Evolutionary conservation across 1,140 invertebrate genomes (phyloP).

Genomic region (Lepidurus packardi): DNA sequence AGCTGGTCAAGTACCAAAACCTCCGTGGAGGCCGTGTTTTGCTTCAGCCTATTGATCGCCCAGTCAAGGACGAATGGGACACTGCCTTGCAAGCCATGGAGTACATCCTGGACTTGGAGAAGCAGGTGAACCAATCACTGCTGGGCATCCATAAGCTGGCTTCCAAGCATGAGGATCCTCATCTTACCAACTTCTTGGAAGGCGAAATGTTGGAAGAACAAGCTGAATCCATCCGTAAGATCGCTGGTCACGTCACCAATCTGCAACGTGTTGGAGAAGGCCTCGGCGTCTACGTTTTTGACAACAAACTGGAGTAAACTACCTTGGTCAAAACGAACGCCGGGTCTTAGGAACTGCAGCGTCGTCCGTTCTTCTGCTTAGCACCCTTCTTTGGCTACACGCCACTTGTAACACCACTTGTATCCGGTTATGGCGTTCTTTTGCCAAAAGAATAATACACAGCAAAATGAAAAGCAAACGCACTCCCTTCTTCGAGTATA

Average conservation of each 20-base stretch:
- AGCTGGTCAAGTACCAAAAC: constrained; percentile 60
- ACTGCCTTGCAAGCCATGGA: constrained; percentile 53
- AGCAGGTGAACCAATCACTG: constrained; percentile 54
- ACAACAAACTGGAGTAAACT: constrained; percentile 47
- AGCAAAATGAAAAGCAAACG: no score
- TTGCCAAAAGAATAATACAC: no score
- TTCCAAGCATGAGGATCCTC: constrained; percentile 38
- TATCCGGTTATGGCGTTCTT: no score
- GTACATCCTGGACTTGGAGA: constrained; percentile 55
- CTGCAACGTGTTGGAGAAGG: constrained; percentile 56
- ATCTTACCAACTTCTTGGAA: constrained; percentile 56
- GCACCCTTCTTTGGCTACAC: neutral
- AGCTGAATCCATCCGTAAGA: constrained; percentile 56
- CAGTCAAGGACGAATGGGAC: constrained; percentile 54
- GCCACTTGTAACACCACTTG: no score
- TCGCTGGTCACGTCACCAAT: constrained; percentile 54
- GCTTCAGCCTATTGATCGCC: constrained; percentile 48
- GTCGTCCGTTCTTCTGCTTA: neutral
- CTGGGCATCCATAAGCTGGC: constrained; percentile 50
- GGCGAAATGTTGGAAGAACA: constrained; percentile 55
- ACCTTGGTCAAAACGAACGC: neutral
- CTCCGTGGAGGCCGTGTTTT: constrained; percentile 55
- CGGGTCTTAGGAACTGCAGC: neutral
- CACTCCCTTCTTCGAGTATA: no score
- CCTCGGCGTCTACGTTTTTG: constrained; percentile 58